Percentiles rank a stretch among this genome's conserved stretches.
These are phyloP conservation scores for Cygnus buccinator DNA, from an alignment of 2,113 vertebrate species.

Conservation along the genomic window DNA sequence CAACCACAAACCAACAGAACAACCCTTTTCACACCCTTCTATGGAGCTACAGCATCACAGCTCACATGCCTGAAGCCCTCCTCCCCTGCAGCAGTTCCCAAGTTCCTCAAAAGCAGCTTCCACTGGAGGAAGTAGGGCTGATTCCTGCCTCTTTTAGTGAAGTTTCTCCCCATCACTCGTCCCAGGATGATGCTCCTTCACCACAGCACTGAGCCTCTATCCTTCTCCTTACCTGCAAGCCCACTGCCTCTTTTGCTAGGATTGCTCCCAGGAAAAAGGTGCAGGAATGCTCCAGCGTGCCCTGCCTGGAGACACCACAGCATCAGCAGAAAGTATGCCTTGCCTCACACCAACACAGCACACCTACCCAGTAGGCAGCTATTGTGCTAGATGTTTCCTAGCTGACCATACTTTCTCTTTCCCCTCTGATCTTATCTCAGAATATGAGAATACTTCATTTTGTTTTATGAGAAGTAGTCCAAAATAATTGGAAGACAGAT, in stretches of 20 bases:
- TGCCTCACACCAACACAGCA: fast-evolving
- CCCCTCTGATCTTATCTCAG: not conserved
- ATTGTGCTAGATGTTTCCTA: fast-evolving
- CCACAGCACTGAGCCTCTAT: not conserved
- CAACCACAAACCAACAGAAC: not conserved
- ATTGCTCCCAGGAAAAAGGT: not conserved
- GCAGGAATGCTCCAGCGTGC: fast-evolving
- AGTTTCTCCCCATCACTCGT: not conserved
- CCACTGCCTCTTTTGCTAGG: not conserved
- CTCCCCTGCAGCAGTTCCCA: not conserved
- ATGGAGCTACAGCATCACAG: fast-evolving
- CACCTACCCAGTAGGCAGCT: not conserved
- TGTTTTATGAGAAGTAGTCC: not conserved
- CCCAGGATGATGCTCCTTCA: not conserved
- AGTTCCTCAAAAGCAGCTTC: fast-evolving
- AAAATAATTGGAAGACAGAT: not conserved
- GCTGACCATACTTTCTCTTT: not conserved
- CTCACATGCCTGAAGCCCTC: not conserved
- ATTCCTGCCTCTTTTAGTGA: not conserved
- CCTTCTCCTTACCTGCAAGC: fast-evolving
- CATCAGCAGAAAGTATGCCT: not conserved
- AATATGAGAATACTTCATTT: not conserved
- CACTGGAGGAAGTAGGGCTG: fast-evolving
- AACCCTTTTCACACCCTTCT: not conserved
- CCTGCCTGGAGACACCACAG: not conserved